These are phyloP conservation scores for Colius striatus DNA, from an alignment of 2,113 vertebrate genomes.

Conservation along the genomic window DNA sequence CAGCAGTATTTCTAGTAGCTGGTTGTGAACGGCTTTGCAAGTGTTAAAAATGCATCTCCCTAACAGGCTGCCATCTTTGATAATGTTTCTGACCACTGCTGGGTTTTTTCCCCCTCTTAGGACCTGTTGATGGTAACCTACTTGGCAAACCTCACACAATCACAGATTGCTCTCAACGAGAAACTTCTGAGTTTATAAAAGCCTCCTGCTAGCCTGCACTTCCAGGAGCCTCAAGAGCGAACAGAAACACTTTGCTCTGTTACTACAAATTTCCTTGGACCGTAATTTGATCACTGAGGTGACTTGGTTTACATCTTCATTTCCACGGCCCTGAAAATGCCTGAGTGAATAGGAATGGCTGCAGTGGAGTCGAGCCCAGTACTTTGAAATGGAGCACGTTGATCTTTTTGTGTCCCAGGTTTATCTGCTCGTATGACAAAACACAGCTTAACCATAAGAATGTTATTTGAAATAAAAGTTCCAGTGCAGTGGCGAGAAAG, in stretches of 20 bases:
- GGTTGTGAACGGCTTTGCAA: background rate
- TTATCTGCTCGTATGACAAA: constrained; percentile 21
- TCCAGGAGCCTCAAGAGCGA: background rate
- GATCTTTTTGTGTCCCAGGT: background rate
- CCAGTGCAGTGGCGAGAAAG: constrained; percentile 4
- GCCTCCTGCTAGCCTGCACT: background rate
- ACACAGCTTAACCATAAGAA: constrained; percentile 35
- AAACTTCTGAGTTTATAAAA: constrained; percentile 87
- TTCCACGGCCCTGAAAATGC: background rate
- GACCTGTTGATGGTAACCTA: constrained; percentile 97
- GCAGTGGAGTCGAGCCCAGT: background rate
- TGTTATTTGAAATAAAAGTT: constrained; percentile 59
- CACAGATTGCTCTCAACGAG: constrained; percentile 94
- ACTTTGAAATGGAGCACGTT: background rate
- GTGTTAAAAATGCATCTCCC: background rate
- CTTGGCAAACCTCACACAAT: constrained; percentile 93
- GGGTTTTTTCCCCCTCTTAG: constrained; percentile 66
- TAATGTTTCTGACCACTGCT: background rate
- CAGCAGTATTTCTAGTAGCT: background rate
- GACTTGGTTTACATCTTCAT: background rate
- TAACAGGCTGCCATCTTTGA: background rate
- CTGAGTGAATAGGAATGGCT: background rate
- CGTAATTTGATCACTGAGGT: constrained; percentile 4
- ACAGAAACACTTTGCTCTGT: background rate
- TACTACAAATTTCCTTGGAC: constrained; percentile 19